Conservation (phyloP, 1,140 invertebrate species). For the Thrips palmi region DNA sequence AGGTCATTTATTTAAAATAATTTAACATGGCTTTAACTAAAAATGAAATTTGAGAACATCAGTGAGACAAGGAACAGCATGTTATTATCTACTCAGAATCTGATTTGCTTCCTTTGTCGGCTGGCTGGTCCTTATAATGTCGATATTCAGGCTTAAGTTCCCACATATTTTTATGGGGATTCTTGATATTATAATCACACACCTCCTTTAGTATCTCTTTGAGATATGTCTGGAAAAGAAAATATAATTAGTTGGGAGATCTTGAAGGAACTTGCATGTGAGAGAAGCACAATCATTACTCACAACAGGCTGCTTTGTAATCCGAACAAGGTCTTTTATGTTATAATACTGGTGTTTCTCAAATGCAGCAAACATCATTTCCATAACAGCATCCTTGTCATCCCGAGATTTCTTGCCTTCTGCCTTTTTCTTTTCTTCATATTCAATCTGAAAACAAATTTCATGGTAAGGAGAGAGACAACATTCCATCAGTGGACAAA, state of each 20-base stretch:
- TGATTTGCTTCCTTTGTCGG: too few species aligned
- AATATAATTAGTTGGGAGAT: too few species aligned
- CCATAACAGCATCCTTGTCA: conserved; percentile 88
- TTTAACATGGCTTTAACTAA: too few species aligned
- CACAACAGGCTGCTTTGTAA: conserved; percentile 59
- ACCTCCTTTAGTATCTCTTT: conserved; percentile 98
- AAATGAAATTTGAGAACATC: too few species aligned
- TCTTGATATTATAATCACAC: conserved; percentile 93
- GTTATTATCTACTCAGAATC: too few species aligned
- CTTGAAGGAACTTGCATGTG: too few species aligned
- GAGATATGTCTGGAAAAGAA: too few species aligned
- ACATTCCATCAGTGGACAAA: too few species aligned
- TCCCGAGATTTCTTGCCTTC: conserved; percentile 86
- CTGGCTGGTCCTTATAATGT: conserved; percentile 71
- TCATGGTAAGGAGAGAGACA: too few species aligned
- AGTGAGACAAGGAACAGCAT: too few species aligned
- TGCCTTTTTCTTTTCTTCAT: conserved; percentile 68
- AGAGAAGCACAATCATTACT: too few species aligned
- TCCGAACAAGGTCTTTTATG: conserved; percentile 87
- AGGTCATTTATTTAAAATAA: too few species aligned
- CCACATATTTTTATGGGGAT: conserved; percentile 98
- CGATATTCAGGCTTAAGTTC: conserved; percentile 95
- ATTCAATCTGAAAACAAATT: conserved; percentile 74
- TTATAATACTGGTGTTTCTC: conserved; percentile 99
- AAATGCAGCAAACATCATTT: conserved; percentile 94